Base-by-base conservation (phyloP, 2,797 vertebrate genomes). In the Esox lucius region DNA sequence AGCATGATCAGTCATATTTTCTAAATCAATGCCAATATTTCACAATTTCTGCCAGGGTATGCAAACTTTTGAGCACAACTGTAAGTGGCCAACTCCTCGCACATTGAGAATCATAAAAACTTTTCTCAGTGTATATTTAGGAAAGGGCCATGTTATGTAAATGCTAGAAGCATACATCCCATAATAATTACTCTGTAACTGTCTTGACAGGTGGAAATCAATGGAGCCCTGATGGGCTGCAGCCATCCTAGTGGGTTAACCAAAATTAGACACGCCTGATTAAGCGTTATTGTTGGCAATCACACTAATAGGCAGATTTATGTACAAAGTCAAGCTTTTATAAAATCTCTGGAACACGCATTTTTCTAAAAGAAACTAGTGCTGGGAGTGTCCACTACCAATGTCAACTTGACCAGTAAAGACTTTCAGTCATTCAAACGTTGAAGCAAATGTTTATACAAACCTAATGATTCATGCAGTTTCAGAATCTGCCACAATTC, bases 271-370 rank as follows among this genome's bases (percentile, higher is more conserved):
- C 73, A 75, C 1, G 71, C 73, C 75, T 74, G 80, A 81, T 75
- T 84, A 81, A 70, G 69, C 9, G 73, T 83, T 81, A 88, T 78
- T 84, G 75, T 68, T 73, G 53, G 81, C 83, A 83, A 56, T 86
- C 79, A 65, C 15, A 35, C 73, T 70, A 85, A 86, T 77, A 75
- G 73, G 59, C 11, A 81, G 79, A 82, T 86, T 82, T 85, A 81
- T 76, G 74, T 82, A 80, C 53, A 4, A 61, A 16, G 61, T 49
- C 53, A 48, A 0, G 75, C 68, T 75, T 79, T 86, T 62, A 84
- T 72, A 42, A 76, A 77, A 72, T 26, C 24, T 81, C 80, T 85
- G 84, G 75, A 78, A 69, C 56, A 70, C 69, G 46, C 76, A 72
- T 69, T 75, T 71, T 26, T 66, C 65, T 46, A 33, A 33, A 72